Percentiles rank a stretch among this genome's conserved stretches.
Evolutionary conservation across 1,140 invertebrate genomes (phyloP).

Genomic region (Drosophila punjabiensis): DNA sequence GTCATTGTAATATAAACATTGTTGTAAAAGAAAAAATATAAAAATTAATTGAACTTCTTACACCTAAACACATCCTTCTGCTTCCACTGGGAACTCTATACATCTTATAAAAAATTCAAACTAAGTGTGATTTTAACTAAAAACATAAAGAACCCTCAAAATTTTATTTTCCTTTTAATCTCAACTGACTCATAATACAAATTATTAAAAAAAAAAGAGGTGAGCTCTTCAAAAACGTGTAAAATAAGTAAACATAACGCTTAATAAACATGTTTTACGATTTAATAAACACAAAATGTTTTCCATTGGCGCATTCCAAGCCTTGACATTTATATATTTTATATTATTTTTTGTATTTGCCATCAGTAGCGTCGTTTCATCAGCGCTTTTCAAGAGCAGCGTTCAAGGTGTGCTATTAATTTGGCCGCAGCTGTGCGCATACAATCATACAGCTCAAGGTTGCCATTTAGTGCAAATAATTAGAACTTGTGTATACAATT

Average conservation of each 20-base stretch:
- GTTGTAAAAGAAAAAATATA: not conserved
- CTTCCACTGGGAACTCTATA: not conserved
- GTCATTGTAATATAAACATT: conserved; percentile 11
- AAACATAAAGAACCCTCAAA: not conserved
- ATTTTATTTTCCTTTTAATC: not conserved
- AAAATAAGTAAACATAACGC: conserved; percentile 10
- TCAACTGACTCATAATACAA: conserved; percentile 1
- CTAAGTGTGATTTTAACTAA: not conserved
- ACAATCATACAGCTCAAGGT: conserved; percentile 61
- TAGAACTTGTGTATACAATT: conserved; percentile 64
- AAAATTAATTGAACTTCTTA: too few relatives aligned
- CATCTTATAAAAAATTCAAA: not conserved
- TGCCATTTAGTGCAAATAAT: conserved; percentile 67
- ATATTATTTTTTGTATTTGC: conserved; percentile 23
- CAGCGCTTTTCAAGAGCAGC: conserved; percentile 35
- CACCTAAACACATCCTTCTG: not conserved
- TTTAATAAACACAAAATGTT: conserved; percentile 31
- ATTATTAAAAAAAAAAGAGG: conserved; percentile 12
- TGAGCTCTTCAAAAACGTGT: not conserved
- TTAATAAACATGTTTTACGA: conserved; percentile 37
- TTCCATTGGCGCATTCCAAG: conserved; percentile 13
- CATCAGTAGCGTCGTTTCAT: conserved; percentile 4
- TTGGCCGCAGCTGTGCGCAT: conserved; percentile 30
- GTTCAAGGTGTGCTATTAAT: conserved; percentile 13
- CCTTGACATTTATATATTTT: conserved; percentile 6